phyloP scores from a whole-genome alignment of 2,113 vertebrate species.

The Cololabis saira region DNA sequence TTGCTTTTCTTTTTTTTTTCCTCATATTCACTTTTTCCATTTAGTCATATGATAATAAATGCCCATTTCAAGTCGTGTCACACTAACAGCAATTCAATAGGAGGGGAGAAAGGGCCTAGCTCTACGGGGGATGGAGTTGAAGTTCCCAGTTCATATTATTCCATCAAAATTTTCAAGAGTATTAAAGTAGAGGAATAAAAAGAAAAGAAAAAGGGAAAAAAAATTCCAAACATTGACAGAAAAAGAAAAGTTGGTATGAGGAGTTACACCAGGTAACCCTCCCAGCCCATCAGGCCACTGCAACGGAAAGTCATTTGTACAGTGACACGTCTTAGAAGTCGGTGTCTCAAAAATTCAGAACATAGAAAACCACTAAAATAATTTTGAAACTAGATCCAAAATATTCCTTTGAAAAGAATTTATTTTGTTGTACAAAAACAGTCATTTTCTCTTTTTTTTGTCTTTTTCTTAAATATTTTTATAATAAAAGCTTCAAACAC shows the following conservation, averaged over 20 bases:
- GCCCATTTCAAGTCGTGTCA: constrained; percentile 89
- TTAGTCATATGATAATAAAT: constrained; percentile 89
- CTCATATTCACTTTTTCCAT: constrained; percentile 77
- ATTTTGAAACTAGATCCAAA: constrained; percentile 99
- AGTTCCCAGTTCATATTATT: constrained; percentile 73
- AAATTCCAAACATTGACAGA: constrained; percentile 68
- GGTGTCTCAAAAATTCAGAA: constrained; percentile 83
- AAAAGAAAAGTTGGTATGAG: constrained; percentile 70
- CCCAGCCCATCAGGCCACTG: constrained; percentile 82
- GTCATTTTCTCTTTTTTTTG: constrained; percentile 83
- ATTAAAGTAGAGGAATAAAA: constrained; percentile 77
- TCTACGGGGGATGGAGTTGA: constrained; percentile 82
- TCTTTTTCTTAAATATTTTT: constrained; percentile 70
- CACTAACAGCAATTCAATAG: constrained; percentile 96
- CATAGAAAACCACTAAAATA: constrained; percentile 99
- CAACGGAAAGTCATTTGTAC: constrained; percentile 87
- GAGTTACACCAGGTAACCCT: constrained; percentile 94
- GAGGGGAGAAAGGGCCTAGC: constrained; percentile 88
- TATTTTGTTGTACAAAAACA: constrained; percentile 98
- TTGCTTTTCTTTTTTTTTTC: constrained; percentile 50
- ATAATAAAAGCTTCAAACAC: constrained; percentile 91
- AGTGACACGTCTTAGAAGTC: constrained; percentile 88
- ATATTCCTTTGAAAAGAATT: constrained; percentile 95
- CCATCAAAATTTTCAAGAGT: constrained; percentile 85
- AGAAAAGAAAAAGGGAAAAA: constrained; percentile 63